Evolutionary conservation across 2,888 invertebrate genomes (phyloP).

Genomic region (Spicauda simplicius): DNA sequence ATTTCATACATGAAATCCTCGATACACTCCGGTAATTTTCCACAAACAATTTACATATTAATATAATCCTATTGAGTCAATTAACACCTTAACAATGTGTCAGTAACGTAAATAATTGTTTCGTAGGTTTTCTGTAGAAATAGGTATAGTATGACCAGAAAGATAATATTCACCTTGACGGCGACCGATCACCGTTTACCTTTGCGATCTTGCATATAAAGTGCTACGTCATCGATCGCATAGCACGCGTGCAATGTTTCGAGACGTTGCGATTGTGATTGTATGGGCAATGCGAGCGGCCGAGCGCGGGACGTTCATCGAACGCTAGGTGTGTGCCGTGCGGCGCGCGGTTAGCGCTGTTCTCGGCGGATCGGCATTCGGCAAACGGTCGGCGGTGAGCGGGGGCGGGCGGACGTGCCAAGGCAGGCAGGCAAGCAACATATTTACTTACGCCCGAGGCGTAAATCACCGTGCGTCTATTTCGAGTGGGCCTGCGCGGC

Average conservation of each 20-base stretch:
- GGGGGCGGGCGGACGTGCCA: constrained; percentile 78
- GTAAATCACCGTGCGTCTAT: constrained; percentile 84
- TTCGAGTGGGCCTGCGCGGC: constrained; percentile 71
- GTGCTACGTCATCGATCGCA: constrained; percentile 47
- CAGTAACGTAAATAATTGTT: neutral
- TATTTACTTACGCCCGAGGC: constrained; percentile 80
- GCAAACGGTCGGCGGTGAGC: constrained; percentile 61
- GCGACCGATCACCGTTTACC: constrained; percentile 44
- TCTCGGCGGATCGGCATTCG: constrained; percentile 55
- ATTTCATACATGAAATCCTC: no score
- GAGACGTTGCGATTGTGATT: constrained; percentile 43
- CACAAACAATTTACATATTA: neutral
- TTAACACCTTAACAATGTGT: constrained; percentile 22
- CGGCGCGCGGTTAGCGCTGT: constrained; percentile 44
- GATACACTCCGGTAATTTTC: constrained; percentile 6
- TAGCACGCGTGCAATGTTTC: constrained; percentile 46
- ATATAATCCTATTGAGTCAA: constrained; percentile 1
- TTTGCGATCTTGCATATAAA: constrained; percentile 43
- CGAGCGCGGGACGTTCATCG: constrained; percentile 37
- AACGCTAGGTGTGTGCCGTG: constrained; percentile 38
- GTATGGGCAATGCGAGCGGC: constrained; percentile 12
- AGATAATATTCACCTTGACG: constrained; percentile 43
- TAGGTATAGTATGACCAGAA: constrained; percentile 17
- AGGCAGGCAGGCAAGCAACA: constrained; percentile 80
- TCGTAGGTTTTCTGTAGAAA: neutral